Percentiles rank a stretch among this genome's conserved stretches.
phyloP scores from a whole-genome alignment of 1,140 invertebrate genomes.

The Drosophila triauraria region DNA sequence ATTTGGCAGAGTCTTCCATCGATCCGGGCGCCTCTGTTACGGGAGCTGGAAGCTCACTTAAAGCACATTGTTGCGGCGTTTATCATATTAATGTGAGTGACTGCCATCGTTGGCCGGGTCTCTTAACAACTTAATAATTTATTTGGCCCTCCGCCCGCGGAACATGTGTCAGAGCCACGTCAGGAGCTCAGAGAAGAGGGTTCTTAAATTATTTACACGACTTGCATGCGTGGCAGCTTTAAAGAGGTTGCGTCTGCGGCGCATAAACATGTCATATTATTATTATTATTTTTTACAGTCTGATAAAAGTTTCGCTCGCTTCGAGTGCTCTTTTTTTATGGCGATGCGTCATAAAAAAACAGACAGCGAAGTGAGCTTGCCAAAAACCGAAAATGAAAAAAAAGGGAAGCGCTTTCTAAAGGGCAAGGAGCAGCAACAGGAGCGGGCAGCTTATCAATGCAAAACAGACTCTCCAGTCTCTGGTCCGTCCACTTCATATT shows the following conservation, averaged over 20 bases:
- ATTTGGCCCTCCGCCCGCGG: conserved; percentile 49
- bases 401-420: conserved; percentile 40
- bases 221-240: conserved; percentile 76
- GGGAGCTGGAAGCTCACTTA: conserved; percentile 26
- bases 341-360: conserved; percentile 72
- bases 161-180: conserved; percentile 68
- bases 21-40: not conserved
- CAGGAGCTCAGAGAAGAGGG: conserved; percentile 26
- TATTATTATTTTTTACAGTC: conserved; percentile 74
- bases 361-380: conserved; percentile 19
- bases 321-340: conserved; percentile 62
- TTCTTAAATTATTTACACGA: conserved; percentile 77
- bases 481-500: conserved; percentile 55
- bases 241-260: conserved; percentile 58
- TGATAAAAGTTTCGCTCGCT: conserved; percentile 61
- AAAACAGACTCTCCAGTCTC: conserved; percentile 74
- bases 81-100: conserved; percentile 66
- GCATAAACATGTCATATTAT: conserved; percentile 82
- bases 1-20: conserved; percentile 22
- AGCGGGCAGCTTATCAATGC: conserved; percentile 72
- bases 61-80: conserved; percentile 50
- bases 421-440: conserved; percentile 15
- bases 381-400: conserved; percentile 4
- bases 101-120: conserved; percentile 57
- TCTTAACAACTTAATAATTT: conserved; percentile 80